phyloP scores from a whole-genome alignment of 2,797 vertebrate species.

The Agapornis canus region DNA sequence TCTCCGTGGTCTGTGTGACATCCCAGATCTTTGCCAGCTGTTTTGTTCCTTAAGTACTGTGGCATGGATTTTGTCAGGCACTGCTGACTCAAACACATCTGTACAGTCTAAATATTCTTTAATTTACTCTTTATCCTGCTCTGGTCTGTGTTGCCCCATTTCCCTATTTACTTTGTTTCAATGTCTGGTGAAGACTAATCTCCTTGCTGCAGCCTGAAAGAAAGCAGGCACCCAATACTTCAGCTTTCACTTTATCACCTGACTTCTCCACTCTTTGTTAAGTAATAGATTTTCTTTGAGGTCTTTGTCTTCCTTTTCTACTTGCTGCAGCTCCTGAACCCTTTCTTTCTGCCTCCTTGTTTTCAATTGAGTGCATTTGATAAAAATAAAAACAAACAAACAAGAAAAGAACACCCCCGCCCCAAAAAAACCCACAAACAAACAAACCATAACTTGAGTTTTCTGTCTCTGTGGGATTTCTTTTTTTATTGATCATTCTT shows the following conservation, averaged over 20 bases:
- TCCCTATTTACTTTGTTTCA: slow-evolving; percentile 37
- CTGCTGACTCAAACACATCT: not conserved
- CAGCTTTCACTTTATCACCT: not conserved
- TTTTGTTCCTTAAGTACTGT: slow-evolving; percentile 17
- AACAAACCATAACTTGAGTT: not conserved
- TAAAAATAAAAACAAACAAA: too few relatives aligned
- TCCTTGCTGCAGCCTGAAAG: slow-evolving; percentile 23
- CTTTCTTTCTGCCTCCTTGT: not conserved
- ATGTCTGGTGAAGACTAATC: slow-evolving; percentile 30
- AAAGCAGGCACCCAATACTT: not conserved
- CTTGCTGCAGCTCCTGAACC: not conserved
- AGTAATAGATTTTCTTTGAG: not conserved
- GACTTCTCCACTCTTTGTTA: not conserved
- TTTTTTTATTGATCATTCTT: not conserved
- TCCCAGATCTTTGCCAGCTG: not conserved
- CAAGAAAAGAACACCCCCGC: too few relatives aligned
- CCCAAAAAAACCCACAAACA: too few relatives aligned
- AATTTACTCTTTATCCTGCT: not conserved
- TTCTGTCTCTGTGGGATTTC: not conserved
- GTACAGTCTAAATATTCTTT: not conserved
- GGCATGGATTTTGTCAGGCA: slow-evolving; percentile 21
- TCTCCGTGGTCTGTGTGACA: not conserved
- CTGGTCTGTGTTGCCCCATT: slow-evolving; percentile 22
- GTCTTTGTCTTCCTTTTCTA: not conserved
- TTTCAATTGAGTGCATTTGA: not conserved